phyloP scores from a whole-genome alignment of 2,888 invertebrate genomes.

The Parnassius orleans region DNA sequence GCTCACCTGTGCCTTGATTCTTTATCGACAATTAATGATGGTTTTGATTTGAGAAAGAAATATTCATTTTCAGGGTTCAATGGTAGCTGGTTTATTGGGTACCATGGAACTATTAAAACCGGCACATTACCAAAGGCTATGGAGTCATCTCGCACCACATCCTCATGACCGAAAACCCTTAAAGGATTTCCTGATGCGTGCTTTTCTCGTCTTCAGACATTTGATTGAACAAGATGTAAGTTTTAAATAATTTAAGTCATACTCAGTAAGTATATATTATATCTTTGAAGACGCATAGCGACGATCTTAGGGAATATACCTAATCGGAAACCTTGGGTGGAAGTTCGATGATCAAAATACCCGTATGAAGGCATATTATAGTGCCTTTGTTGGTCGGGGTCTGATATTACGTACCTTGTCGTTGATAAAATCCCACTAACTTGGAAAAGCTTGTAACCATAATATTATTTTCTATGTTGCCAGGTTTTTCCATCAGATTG shows the following conservation, averaged over 20 bases:
- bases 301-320: no score
- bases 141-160: conserved; percentile 88
- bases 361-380: no score
- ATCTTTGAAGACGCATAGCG: no score
- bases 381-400: no score
- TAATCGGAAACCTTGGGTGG: no score
- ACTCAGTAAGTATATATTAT: no score
- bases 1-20: no score
- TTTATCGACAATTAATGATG: no score
- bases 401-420: no score
- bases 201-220: conserved; percentile 89
- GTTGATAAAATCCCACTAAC: no score
- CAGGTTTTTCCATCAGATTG: conserved; percentile 93
- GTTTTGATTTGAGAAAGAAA: background rate
- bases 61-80: conserved; percentile 82
- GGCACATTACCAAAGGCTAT: conserved; percentile 91
- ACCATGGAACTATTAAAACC: conserved; percentile 92
- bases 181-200: conserved; percentile 92
- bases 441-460: no score
- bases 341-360: no score
- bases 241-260: conserved; percentile 21
- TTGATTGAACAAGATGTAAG: conserved; percentile 87
- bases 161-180: conserved; percentile 88
- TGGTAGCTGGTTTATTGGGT: conserved; percentile 93
- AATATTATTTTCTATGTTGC: background rate